phyloP scores from a whole-genome alignment of 1,140 invertebrate species.

The Asobara japonica region DNA sequence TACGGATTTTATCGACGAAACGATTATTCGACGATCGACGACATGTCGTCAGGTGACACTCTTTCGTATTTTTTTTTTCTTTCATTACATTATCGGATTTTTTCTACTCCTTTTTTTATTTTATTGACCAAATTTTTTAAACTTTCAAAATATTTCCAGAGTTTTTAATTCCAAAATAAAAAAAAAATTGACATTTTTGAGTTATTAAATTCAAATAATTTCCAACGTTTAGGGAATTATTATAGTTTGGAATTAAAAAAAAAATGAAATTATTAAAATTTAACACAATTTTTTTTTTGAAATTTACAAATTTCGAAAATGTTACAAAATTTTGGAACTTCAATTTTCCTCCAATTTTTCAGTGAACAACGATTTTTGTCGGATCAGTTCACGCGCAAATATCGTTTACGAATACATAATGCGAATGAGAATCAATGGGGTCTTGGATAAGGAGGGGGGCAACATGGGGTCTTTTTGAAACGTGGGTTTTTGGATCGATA shows the following conservation, averaged over 20 bases:
- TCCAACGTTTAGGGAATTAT: too few relatives aligned
- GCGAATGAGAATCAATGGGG: conserved; percentile 7
- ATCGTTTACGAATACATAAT: neutral
- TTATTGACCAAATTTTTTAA: too few relatives aligned
- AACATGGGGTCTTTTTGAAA: conserved; percentile 3
- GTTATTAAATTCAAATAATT: too few relatives aligned
- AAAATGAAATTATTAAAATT: too few relatives aligned
- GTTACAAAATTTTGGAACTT: too few relatives aligned
- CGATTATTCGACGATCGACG: conserved; percentile 5
- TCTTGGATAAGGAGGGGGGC: neutral
- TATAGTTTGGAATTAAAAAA: too few relatives aligned
- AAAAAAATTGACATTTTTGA: too few relatives aligned
- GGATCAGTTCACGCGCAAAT: neutral
- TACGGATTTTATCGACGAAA: neutral
- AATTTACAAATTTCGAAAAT: too few relatives aligned
- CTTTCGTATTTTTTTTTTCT: neutral
- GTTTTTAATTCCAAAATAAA: too few relatives aligned
- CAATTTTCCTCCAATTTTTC: too few relatives aligned
- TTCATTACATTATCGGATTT: neutral
- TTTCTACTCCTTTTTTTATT: conserved; percentile 5
- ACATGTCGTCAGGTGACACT: conserved; percentile 53
- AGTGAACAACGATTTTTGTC: neutral
- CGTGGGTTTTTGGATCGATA: conserved; percentile 7
- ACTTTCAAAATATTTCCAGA: too few relatives aligned
- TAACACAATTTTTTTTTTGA: too few relatives aligned